Base-by-base conservation (phyloP, 2,888 invertebrate species). In the Ophonus ardosiacus region DNA sequence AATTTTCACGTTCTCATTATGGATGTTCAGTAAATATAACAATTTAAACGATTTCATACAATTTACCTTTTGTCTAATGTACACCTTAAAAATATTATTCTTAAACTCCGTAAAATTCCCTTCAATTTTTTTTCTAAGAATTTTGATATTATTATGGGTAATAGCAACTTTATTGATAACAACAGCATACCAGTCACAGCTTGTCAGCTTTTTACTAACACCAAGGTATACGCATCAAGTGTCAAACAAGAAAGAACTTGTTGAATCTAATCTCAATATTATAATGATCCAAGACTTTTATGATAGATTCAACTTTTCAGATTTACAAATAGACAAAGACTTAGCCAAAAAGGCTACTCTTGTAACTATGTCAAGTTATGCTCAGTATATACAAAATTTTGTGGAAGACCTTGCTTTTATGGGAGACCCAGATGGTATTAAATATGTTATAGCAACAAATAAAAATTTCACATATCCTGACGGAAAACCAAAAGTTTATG, bases 281-380 rank as follows among this genome's bases (percentile, higher is more conserved):
- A 24, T n/a, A 1, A 68, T 74, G n/a, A 18, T 84, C 15, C 43
- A n/a, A 8, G 84, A 84, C 10, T 84, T 63, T 78, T 18, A 13
- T 38, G 51, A 61, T 7, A 40, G 78, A 24, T 78, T 84, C 8
- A 76, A 78, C 0, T 6, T 63, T 63, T 84, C 65, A 51, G 78
- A 21, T 17, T 7, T 21, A 51, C n/a, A 31, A 51, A 21, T 65
- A 24, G 84, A 84, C 18, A 78, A 51, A 51, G 78, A 63, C 17
- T 17, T 63, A 21, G 10, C 17, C 15, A 81, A 63, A 81, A 38
- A 17, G 63, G 4, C 63, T 17, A 38, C 24, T 31, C 0, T 63
- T 15, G 13, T 63, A n/a, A 0, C 17, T 10, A n/a, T 40, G 10
- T 0, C 21, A 8, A 7, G 0, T 2, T 13, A 40, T 17, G 17